Percentiles rank a stretch among this genome's conserved stretches.
These are phyloP conservation scores for Melanotaenia boesemani DNA, from an alignment of 2,797 vertebrate genomes.

Conservation along the genomic window DNA sequence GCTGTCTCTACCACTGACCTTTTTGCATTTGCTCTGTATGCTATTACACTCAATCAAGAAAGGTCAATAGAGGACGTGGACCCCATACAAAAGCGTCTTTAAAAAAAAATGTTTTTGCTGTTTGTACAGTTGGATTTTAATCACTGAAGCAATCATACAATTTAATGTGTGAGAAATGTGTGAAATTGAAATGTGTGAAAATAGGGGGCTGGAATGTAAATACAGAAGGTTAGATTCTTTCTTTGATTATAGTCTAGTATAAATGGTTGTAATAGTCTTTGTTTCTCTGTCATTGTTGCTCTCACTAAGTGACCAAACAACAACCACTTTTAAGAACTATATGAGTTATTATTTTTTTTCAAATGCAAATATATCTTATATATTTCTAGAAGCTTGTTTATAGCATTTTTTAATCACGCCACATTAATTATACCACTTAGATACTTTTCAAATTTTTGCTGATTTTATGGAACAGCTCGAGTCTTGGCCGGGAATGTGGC, in stretches of 20 bases:
- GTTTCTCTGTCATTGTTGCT: neutral
- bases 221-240: neutral
- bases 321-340: no score
- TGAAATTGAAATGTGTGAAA: neutral
- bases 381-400: neutral
- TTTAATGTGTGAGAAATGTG: constrained; percentile 20
- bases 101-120: constrained; percentile 19
- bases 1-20: constrained; percentile 81
- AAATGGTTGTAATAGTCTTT: no score
- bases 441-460: neutral
- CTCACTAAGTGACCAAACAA: no score
- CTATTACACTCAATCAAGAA: constrained; percentile 86
- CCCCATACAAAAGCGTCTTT: constrained; percentile 70
- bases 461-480: neutral
- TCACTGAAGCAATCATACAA: constrained; percentile 8
- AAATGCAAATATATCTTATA: neutral
- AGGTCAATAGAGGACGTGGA: constrained; percentile 81
- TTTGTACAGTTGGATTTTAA: constrained; percentile 54
- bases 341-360: neutral
- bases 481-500: neutral
- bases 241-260: no score
- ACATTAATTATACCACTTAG: no score
- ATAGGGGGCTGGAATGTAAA: neutral
- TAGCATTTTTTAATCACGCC: no score
- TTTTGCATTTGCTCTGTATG: constrained; percentile 84